A percentile compares a stretch with the other conserved stretches of the same genome.
phyloP scores from a whole-genome alignment of 2,797 vertebrate genomes.

The Serranus cabrilla region DNA sequence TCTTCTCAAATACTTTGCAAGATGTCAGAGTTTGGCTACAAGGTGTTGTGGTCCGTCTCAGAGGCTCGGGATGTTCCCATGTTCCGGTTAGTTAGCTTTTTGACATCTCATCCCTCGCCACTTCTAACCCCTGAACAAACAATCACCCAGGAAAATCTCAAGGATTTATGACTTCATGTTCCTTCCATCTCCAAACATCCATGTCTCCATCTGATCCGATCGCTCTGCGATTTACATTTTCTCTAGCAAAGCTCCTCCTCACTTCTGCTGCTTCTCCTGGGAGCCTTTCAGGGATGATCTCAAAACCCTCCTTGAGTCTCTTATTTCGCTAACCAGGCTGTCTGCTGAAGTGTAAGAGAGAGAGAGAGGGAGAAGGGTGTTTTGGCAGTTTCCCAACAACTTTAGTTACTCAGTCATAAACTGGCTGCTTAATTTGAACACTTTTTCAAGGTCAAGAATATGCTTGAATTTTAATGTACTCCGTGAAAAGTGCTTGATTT shows the following conservation, averaged over 20 bases:
- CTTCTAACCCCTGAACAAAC: not conserved
- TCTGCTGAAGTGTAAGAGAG: not conserved
- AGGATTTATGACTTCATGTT: constrained; percentile 28
- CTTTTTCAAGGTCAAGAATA: too few species aligned
- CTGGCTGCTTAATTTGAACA: too few species aligned
- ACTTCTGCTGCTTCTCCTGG: not conserved
- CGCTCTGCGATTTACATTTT: constrained; percentile 8
- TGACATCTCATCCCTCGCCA: not conserved
- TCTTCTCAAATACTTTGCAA: not conserved
- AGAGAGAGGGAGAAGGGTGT: not conserved
- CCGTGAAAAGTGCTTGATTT: too few species aligned
- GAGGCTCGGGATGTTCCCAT: not conserved
- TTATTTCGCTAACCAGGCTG: constrained; percentile 12
- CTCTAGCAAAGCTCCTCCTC: not conserved
- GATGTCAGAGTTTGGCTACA: constrained; percentile 9
- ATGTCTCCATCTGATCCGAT: constrained; percentile 2
- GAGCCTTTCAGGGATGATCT: constrained; percentile 14
- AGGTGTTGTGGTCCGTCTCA: not conserved
- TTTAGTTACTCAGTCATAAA: not conserved
- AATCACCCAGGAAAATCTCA: constrained; percentile 1
- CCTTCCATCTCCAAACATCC: constrained; percentile 23
- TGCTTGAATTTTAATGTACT: too few species aligned
- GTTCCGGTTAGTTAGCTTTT: not conserved
- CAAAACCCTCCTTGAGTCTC: not conserved
- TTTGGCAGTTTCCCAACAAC: not conserved